phyloP scores from a whole-genome alignment of 2,113 vertebrate genomes.

The Clarias magur region DNA sequence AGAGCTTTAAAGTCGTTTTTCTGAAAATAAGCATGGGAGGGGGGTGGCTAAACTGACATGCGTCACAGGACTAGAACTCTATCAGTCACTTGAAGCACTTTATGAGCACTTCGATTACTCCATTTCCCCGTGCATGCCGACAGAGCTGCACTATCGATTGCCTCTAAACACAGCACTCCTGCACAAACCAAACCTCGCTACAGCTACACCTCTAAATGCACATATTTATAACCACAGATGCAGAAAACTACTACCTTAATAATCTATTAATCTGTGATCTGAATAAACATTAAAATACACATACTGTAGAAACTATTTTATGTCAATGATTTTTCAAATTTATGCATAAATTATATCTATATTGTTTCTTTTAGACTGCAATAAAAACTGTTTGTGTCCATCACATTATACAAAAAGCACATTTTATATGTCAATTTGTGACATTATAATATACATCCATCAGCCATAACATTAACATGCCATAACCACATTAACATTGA shows the following conservation, averaged over 20 bases:
- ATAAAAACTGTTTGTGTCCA: neutral
- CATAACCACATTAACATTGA: too few species aligned
- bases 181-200: neutral
- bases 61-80: neutral
- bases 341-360: neutral
- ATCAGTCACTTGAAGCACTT: conserved; percentile 42
- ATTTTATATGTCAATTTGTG: too few species aligned
- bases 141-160: conserved; percentile 45
- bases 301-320: neutral
- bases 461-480: too few species aligned
- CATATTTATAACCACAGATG: neutral
- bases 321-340: neutral
- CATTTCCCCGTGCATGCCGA: conserved; percentile 53
- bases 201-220: conserved; percentile 1
- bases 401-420: neutral
- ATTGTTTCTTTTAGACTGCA: neutral
- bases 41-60: conserved; percentile 25
- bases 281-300: neutral
- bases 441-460: too few species aligned
- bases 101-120: conserved; percentile 51
- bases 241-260: neutral
- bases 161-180: conserved; percentile 19
- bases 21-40: conserved; percentile 8
- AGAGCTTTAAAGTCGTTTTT: conserved; percentile 25
- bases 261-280: neutral